Conservation (phyloP, 1,140 invertebrate species). For the Drosophila nannoptera region DNA sequence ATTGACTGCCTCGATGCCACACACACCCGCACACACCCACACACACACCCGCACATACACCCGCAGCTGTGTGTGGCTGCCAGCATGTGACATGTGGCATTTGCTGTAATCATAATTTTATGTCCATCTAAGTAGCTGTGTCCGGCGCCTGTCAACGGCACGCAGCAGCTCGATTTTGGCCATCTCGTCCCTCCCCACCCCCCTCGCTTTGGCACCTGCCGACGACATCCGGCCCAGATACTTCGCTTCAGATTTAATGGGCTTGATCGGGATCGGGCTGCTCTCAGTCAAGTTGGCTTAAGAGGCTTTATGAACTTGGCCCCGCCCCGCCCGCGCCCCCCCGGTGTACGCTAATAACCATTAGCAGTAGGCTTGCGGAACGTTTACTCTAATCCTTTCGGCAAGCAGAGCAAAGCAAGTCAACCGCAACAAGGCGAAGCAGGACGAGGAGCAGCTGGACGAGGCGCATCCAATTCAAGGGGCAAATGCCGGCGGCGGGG, state of each 20-base stretch:
- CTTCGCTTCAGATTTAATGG: not conserved
- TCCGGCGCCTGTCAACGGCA: slow-evolving; percentile 73
- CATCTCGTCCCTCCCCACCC: slow-evolving; percentile 16
- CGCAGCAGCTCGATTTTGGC: slow-evolving; percentile 20
- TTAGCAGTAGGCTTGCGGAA: slow-evolving; percentile 47
- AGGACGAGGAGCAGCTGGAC: not conserved
- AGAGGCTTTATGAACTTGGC: not conserved
- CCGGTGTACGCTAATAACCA: slow-evolving; percentile 20
- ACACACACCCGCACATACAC: too few relatives aligned
- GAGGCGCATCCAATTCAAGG: not conserved
- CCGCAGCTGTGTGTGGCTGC: not conserved
- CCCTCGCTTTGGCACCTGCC: not conserved
- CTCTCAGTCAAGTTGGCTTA: too few relatives aligned
- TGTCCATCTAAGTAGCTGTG: slow-evolving; percentile 73
- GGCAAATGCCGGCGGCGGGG: too few relatives aligned
- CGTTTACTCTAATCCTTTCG: slow-evolving; percentile 50
- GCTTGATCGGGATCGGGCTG: too few relatives aligned
- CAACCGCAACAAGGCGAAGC: not conserved
- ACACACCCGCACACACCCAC: too few relatives aligned
- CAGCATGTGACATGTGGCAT: slow-evolving; percentile 61
- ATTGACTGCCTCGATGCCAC: slow-evolving; percentile 57
- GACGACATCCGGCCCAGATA: too few relatives aligned
- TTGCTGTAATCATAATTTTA: slow-evolving; percentile 76
- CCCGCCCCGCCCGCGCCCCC: not conserved
- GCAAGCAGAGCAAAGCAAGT: slow-evolving; percentile 37